Evolutionary conservation across 2,797 vertebrate genomes (phyloP).

Genomic region (Momotus momota): DNA sequence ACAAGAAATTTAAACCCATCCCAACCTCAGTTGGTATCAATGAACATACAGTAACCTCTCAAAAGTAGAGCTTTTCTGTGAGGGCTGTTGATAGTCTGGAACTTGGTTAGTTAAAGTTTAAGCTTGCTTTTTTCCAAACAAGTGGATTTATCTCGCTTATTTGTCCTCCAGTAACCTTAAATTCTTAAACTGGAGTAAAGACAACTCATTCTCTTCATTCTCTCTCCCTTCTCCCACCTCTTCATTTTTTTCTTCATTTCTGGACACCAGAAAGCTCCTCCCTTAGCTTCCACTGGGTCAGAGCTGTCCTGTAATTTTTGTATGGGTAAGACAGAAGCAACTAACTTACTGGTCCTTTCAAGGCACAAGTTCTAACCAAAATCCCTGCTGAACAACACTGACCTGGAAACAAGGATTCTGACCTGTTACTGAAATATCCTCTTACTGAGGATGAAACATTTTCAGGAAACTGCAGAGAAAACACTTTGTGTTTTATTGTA

Average conservation of each 20-base stretch:
- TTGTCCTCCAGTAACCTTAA: background rate
- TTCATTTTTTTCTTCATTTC: background rate
- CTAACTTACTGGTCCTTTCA: background rate
- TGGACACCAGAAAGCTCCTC: background rate
- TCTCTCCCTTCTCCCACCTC: background rate
- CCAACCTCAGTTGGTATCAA: background rate
- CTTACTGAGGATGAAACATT: background rate
- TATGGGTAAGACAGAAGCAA: background rate
- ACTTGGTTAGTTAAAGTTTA: background rate
- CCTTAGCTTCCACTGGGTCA: background rate
- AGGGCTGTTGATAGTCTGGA: background rate
- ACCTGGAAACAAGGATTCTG: background rate
- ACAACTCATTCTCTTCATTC: background rate
- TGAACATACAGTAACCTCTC: background rate
- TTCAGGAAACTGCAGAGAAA: background rate
- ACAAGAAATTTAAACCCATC: background rate
- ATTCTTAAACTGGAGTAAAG: background rate
- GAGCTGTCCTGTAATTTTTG: background rate
- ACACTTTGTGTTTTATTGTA: background rate
- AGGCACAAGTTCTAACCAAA: background rate
- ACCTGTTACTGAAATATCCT: background rate
- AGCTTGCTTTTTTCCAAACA: background rate
- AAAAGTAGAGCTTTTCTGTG: background rate
- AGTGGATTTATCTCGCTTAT: background rate
- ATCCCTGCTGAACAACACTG: background rate